A percentile compares a stretch with the other conserved stretches of the same genome.
These are phyloP conservation scores for Malacosoma neustria DNA, from an alignment of 2,888 invertebrate species.

Conservation along the genomic window DNA sequence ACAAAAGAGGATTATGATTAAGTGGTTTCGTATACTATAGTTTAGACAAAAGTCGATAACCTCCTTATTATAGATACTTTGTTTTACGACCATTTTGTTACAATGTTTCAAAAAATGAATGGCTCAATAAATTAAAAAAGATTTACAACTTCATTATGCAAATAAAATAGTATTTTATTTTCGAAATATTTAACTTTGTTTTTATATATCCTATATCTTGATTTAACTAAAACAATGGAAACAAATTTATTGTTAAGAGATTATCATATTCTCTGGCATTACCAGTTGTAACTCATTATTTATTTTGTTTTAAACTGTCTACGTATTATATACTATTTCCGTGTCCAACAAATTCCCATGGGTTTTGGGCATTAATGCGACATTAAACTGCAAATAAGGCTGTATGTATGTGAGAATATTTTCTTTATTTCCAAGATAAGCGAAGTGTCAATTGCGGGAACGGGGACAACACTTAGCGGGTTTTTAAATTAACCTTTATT, in stretches of 20 bases:
- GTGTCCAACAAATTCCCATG: constrained; percentile 44
- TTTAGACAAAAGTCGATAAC: constrained; percentile 21
- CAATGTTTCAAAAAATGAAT: background rate
- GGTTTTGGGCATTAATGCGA: constrained; percentile 38
- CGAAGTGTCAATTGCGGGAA: background rate
- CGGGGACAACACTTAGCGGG: background rate
- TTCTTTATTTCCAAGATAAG: background rate
- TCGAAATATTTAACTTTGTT: background rate
- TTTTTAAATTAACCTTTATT: background rate
- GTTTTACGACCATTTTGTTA: background rate
- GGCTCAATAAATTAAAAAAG: background rate
- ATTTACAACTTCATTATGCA: background rate
- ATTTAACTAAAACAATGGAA: background rate
- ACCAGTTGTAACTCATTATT: constrained; percentile 27
- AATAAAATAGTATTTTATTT: background rate
- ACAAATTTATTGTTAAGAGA: background rate
- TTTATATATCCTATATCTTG: background rate
- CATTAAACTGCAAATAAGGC: constrained; percentile 65
- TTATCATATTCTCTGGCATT: background rate
- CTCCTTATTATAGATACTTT: background rate
- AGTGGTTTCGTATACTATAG: constrained; percentile 43
- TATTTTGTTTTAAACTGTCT: constrained; percentile 35
- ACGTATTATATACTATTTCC: constrained; percentile 19
- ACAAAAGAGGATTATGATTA: constrained; percentile 64
- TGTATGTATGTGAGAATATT: constrained; percentile 59